Conservation (phyloP, 2,797 vertebrate genomes). For the Microctenopoma lineatum region DNA sequence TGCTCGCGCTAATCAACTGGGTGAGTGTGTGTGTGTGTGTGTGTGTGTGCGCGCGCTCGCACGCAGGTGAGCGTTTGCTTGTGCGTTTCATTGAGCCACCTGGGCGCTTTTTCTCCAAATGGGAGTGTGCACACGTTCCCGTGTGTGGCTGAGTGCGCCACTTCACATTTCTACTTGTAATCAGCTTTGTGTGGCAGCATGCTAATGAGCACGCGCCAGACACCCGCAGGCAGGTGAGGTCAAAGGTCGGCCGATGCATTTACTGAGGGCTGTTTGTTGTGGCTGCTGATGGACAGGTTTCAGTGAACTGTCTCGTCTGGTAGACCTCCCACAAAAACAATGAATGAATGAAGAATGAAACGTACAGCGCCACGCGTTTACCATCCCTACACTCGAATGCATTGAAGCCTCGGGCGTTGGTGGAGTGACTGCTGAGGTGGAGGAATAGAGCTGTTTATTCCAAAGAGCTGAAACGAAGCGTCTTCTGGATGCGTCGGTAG, state of each 20-base stretch:
- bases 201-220: too few relatives aligned
- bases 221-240: neutral
- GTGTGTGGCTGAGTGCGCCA: neutral
- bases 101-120: slow-evolving; percentile 25
- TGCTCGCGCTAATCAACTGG: slow-evolving; percentile 47
- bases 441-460: too few relatives aligned
- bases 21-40: neutral
- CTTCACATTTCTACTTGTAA: slow-evolving; percentile 6
- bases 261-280: slow-evolving; percentile 12
- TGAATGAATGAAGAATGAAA: too few relatives aligned
- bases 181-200: neutral
- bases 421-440: too few relatives aligned
- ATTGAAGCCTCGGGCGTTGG: too few relatives aligned
- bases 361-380: too few relatives aligned
- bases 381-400: too few relatives aligned
- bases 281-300: slow-evolving; percentile 1
- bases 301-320: slow-evolving; percentile 13
- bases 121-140: neutral
- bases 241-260: slow-evolving; percentile 42
- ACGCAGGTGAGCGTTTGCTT: neutral
- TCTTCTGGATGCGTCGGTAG: too few relatives aligned
- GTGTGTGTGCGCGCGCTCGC: slow-evolving; percentile 1
- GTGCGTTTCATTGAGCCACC: slow-evolving; percentile 22
- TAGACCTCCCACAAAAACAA: neutral
- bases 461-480: too few relatives aligned